Percentiles rank a stretch among this genome's conserved stretches.
phyloP scores from a whole-genome alignment of 2,113 vertebrate species.

The Phoenicopterus ruber region DNA sequence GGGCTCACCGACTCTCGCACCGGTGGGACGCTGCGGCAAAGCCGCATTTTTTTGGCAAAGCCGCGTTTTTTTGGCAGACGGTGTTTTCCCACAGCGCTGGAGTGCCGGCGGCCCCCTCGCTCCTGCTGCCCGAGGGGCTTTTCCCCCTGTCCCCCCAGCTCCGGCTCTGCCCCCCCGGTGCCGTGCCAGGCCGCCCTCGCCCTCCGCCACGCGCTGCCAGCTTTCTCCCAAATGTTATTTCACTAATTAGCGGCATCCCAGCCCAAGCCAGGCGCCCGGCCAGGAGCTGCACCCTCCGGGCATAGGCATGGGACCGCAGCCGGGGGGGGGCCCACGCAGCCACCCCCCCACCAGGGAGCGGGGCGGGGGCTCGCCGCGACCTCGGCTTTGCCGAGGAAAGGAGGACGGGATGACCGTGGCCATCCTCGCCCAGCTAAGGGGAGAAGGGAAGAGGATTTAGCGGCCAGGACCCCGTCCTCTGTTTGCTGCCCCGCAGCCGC shows the following conservation, averaged over 20 bases:
- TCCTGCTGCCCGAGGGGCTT: not conserved
- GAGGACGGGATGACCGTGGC: not conserved
- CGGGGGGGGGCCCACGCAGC: not conserved
- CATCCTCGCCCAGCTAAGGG: not conserved
- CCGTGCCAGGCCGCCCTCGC: too few relatives aligned
- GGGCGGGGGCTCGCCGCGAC: not conserved
- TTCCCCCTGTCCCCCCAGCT: too few relatives aligned
- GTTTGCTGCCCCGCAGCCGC: not conserved
- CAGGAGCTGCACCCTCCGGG: not conserved
- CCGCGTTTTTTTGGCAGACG: not conserved
- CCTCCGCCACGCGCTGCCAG: not conserved
- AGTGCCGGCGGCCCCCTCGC: accelerated
- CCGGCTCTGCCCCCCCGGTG: not conserved
- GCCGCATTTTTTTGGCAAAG: too few relatives aligned
- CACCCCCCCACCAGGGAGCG: accelerated
- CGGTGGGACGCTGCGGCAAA: not conserved
- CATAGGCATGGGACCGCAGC: too few relatives aligned
- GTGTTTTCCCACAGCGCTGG: accelerated
- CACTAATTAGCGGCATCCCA: not conserved
- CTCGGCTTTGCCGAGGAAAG: accelerated
- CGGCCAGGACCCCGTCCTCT: not conserved
- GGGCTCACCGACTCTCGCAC: not conserved
- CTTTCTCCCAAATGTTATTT: not conserved
- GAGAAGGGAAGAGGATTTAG: not conserved
- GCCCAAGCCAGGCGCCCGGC: accelerated